A percentile compares a stretch with the other conserved stretches of the same genome.
Evolutionary conservation across 2,113 vertebrate genomes (phyloP).

Genomic region (Perccottus glenii): DNA sequence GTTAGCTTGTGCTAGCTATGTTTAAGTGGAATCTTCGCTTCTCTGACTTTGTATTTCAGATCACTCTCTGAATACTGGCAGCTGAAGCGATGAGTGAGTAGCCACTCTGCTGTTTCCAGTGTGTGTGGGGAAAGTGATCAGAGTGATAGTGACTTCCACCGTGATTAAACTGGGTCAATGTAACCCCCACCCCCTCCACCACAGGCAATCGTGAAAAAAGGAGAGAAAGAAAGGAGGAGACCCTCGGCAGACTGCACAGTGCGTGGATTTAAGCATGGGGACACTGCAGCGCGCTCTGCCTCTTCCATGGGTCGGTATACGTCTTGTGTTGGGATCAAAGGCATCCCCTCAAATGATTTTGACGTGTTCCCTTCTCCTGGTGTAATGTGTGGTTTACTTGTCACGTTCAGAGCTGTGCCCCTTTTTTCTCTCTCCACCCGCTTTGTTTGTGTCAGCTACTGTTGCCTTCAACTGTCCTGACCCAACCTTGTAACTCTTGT

Average conservation of each 20-base stretch:
- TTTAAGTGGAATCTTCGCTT: too few species aligned
- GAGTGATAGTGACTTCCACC: constrained; percentile 79
- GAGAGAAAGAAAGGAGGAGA: constrained; percentile 67
- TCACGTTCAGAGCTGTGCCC: constrained; percentile 48
- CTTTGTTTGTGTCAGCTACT: constrained; percentile 47
- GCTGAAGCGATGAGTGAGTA: constrained; percentile 41
- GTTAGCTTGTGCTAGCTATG: too few species aligned
- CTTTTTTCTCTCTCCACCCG: constrained; percentile 40
- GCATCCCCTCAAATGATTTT: constrained; percentile 42
- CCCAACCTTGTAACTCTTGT: constrained; percentile 1
- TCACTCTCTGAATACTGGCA: constrained; percentile 24
- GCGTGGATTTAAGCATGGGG: constrained; percentile 72
- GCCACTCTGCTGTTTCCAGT: constrained; percentile 63
- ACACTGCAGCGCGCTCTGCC: constrained; percentile 65
- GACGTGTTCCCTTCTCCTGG: constrained; percentile 49
- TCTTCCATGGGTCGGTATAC: constrained; percentile 69
- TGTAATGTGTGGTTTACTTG: constrained; percentile 53
- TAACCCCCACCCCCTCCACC: constrained; percentile 77
- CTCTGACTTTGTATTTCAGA: constrained; percentile 24
- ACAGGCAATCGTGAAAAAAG: constrained; percentile 76
- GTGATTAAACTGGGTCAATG: constrained; percentile 83
- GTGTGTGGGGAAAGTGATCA: constrained; percentile 75
- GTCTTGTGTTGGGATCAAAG: constrained; percentile 59
- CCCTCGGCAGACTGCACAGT: constrained; percentile 65
- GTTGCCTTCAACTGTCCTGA: constrained; percentile 29